Evolutionary conservation across 2,797 vertebrate genomes (phyloP).

Genomic region (Podarcis lilfordi): DNA sequence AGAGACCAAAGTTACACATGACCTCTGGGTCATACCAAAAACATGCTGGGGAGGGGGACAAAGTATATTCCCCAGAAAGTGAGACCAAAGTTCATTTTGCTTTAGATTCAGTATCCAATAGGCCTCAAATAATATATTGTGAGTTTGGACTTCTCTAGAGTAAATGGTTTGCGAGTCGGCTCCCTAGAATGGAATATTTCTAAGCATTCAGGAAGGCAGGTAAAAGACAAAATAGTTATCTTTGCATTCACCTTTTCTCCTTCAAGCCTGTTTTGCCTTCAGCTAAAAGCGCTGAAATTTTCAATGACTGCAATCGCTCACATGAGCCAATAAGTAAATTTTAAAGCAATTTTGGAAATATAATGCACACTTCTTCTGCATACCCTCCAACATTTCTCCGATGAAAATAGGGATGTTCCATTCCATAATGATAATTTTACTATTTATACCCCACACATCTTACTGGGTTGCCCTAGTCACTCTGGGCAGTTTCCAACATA

Average conservation of each 20-base stretch:
- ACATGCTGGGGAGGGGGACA: too few relatives aligned
- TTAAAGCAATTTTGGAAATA: slow-evolving; percentile 62
- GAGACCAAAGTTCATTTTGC: background rate
- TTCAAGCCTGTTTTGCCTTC: slow-evolving; percentile 68
- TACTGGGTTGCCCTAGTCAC: too few relatives aligned
- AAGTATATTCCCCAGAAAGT: too few relatives aligned
- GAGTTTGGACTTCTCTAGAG: background rate
- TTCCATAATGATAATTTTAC: too few relatives aligned
- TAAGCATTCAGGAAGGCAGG: background rate
- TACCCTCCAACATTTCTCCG: too few relatives aligned
- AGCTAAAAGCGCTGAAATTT: slow-evolving; percentile 67
- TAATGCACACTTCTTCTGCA: slow-evolving; percentile 47
- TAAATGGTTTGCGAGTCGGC: background rate
- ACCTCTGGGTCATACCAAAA: background rate
- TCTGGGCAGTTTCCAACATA: too few relatives aligned
- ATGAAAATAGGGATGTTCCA: too few relatives aligned
- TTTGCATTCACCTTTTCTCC: slow-evolving; percentile 32
- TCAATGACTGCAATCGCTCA: slow-evolving; percentile 63
- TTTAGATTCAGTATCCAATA: background rate
- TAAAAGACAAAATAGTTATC: slow-evolving; percentile 48
- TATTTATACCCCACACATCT: too few relatives aligned
- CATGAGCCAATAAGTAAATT: slow-evolving; percentile 59
- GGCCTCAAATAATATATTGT: background rate
- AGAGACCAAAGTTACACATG: background rate
- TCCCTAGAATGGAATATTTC: background rate